These are phyloP conservation scores for Trialeurodes vaporariorum DNA, from an alignment of 1,140 invertebrate genomes.

Conservation along the genomic window DNA sequence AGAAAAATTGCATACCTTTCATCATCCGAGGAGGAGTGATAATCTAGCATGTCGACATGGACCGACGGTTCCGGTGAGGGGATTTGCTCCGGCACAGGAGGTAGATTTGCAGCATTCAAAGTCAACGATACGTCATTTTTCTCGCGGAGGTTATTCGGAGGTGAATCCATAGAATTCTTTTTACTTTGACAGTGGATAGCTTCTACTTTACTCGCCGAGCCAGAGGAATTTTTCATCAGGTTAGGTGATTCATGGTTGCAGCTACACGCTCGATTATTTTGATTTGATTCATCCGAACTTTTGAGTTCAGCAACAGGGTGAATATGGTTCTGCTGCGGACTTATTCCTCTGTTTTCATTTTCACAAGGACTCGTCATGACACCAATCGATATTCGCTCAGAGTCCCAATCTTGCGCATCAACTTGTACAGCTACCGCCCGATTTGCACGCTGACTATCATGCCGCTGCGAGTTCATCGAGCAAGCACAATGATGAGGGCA, in stretches of 20 bases:
- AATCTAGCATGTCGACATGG: slow-evolving; percentile 12
- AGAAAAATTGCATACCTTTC: slow-evolving; percentile 3
- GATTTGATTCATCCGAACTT: too few relatives aligned
- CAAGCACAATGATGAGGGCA: too few relatives aligned
- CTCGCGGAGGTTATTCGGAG: not conserved
- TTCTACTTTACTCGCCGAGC: too few relatives aligned
- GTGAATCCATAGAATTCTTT: not conserved
- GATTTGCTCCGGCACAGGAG: not conserved
- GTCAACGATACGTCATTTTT: not conserved
- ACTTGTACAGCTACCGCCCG: not conserved
- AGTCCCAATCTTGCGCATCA: not conserved
- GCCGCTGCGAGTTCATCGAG: too few relatives aligned
- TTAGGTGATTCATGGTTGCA: not conserved
- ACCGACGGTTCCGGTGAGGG: slow-evolving; percentile 8
- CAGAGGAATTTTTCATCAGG: too few relatives aligned
- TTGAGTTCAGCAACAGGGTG: too few relatives aligned
- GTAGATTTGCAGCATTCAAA: not conserved
- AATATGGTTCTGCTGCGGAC: too few relatives aligned
- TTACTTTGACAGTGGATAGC: too few relatives aligned
- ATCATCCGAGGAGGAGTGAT: slow-evolving; percentile 7
- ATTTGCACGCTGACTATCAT: too few relatives aligned
- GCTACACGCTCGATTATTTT: too few relatives aligned
- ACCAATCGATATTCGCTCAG: not conserved
- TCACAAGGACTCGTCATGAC: not conserved
- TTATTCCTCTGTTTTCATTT: too few relatives aligned